Percentiles rank a stretch among this genome's conserved stretches.
These are phyloP conservation scores for Papilio dardanus DNA, from an alignment of 1,140 invertebrate genomes.

Conservation along the genomic window DNA sequence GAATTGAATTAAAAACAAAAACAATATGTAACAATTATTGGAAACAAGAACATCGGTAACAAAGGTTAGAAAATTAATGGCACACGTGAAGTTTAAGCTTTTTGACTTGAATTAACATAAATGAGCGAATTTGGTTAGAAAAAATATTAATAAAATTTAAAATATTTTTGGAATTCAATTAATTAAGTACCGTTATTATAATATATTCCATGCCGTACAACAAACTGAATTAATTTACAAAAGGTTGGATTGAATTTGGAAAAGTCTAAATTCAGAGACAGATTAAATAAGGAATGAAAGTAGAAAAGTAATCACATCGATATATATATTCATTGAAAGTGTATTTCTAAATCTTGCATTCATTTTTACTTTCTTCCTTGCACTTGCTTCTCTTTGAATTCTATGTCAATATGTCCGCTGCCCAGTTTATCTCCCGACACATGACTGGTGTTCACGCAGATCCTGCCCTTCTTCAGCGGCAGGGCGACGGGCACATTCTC, in stretches of 20 bases:
- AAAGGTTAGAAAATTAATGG: too few relatives aligned
- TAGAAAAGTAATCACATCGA: background rate
- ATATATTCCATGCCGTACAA: background rate
- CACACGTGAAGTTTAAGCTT: too few relatives aligned
- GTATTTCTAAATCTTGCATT: background rate
- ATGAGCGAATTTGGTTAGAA: too few relatives aligned
- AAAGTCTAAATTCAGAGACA: background rate
- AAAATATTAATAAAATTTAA: too few relatives aligned
- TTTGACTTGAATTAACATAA: too few relatives aligned
- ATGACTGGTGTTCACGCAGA: slow-evolving; percentile 22
- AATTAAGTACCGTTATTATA: too few relatives aligned
- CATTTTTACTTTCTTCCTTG: background rate
- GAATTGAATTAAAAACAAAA: too few relatives aligned
- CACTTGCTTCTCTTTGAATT: slow-evolving; percentile 12
- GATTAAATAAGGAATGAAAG: background rate
- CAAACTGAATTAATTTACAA: background rate
- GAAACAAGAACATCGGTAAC: too few relatives aligned
- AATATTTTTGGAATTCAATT: too few relatives aligned
- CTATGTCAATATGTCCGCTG: slow-evolving; percentile 4
- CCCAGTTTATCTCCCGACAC: background rate
- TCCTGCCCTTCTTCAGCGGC: slow-evolving; percentile 34
- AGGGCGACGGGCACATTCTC: slow-evolving; percentile 12
- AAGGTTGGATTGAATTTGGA: background rate
- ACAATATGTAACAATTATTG: too few relatives aligned
- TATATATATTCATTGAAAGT: background rate